phyloP scores from a whole-genome alignment of 2,888 invertebrate species.

The Epinotia demarniana region DNA sequence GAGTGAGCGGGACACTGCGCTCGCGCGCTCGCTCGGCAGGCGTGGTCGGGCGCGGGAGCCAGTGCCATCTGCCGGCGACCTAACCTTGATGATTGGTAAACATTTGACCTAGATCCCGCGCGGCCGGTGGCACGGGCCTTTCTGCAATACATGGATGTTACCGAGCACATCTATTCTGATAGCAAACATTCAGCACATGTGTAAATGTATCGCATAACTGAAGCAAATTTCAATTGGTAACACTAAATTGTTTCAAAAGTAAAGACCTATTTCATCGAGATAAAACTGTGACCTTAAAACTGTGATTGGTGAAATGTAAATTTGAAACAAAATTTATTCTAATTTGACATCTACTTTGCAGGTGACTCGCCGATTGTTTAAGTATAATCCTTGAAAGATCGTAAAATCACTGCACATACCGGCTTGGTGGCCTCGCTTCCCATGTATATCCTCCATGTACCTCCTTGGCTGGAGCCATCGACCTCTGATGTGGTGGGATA shows the following conservation, averaged over 20 bases:
- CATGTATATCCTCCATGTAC: conserved; percentile 49
- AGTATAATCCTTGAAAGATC: conserved; percentile 78
- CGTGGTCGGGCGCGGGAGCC: conserved; percentile 20
- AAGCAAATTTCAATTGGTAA: conserved; percentile 69
- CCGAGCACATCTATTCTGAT: conserved; percentile 65
- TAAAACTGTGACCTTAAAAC: conserved; percentile 10
- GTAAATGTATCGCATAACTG: conserved; percentile 58
- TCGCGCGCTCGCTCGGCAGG: conserved; percentile 9
- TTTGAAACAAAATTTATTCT: conserved; percentile 82
- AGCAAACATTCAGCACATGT: conserved; percentile 52
- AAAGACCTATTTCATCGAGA: conserved; percentile 1
- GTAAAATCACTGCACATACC: conserved; percentile 77
- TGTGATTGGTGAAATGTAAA: conserved; percentile 74
- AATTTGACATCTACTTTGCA: conserved; percentile 84
- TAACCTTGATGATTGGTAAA: conserved; percentile 29
- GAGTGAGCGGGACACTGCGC: conserved; percentile 4
- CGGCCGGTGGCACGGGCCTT: conserved; percentile 57
- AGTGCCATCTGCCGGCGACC: conserved; percentile 32
- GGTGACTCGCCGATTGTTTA: conserved; percentile 83
- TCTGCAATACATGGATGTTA: conserved; percentile 65
- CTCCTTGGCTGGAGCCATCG: conserved; percentile 58
- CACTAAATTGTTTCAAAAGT: conserved; percentile 75
- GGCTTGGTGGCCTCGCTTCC: conserved; percentile 68
- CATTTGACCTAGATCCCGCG: conserved; percentile 36
- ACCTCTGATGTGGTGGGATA: conserved; percentile 38